These are phyloP conservation scores for Eurystomus gularis DNA, from an alignment of 2,113 vertebrate genomes.

Conservation along the genomic window DNA sequence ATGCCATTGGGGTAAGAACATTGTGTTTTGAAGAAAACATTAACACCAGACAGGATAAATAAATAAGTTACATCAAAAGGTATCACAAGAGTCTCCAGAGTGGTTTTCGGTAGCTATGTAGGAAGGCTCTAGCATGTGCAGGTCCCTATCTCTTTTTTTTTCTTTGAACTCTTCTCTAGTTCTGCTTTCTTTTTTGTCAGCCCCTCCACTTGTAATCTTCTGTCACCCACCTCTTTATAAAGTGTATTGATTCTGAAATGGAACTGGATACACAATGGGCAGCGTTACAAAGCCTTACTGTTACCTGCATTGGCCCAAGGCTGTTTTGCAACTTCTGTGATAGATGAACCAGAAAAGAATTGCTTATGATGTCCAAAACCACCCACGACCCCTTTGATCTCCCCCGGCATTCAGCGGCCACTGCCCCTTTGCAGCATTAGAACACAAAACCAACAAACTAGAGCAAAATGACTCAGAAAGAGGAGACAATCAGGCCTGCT, in stretches of 20 bases:
- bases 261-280: fast-evolving
- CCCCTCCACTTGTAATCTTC: neutral
- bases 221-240: neutral
- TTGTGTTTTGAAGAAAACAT: neutral
- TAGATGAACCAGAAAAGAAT: neutral
- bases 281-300: neutral
- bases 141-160: neutral
- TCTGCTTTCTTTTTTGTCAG: neutral
- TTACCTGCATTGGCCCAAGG: neutral
- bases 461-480: neutral
- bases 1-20: neutral
- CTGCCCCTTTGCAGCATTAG: neutral
- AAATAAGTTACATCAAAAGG: neutral
- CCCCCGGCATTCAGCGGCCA: neutral
- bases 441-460: neutral
- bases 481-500: neutral
- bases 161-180: neutral
- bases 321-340: neutral
- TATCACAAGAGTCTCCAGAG: neutral
- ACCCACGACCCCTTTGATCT: neutral
- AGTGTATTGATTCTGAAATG: neutral
- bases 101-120: neutral
- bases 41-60: neutral
- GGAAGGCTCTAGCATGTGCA: neutral
- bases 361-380: neutral